These are phyloP conservation scores for Melinaea menophilus DNA, from an alignment of 2,888 invertebrate genomes.

Conservation along the genomic window DNA sequence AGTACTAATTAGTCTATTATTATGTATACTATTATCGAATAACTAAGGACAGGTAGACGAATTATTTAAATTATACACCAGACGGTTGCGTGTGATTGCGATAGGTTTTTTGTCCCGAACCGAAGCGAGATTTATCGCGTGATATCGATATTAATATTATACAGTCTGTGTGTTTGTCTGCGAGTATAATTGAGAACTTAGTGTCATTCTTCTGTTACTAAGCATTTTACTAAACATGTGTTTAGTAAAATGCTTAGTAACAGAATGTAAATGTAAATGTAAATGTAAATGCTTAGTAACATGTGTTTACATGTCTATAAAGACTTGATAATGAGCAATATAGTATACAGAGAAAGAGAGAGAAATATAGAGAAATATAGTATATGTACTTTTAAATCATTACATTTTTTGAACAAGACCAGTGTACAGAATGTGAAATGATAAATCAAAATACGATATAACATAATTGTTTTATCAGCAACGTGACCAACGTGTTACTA, in stretches of 20 bases:
- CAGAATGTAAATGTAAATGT: too few species aligned
- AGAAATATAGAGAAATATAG: too few species aligned
- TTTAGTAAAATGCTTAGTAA: too few species aligned
- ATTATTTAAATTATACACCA: conserved; percentile 64
- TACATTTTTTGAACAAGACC: too few species aligned
- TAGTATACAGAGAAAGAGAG: too few species aligned
- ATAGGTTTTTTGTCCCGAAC: conserved; percentile 64
- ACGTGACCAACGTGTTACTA: not conserved
- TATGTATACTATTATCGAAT: conserved; percentile 48
- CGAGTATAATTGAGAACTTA: not conserved
- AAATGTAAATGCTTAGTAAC: too few species aligned
- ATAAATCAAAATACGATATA: too few species aligned
- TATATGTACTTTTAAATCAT: too few species aligned
- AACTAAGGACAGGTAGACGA: conserved; percentile 58
- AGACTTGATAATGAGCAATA: too few species aligned
- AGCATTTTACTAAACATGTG: not conserved
- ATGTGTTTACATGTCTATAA: too few species aligned
- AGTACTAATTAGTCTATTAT: conserved; percentile 12
- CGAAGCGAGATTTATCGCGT: conserved; percentile 61
- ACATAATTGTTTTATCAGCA: not conserved
- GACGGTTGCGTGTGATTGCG: conserved; percentile 62
- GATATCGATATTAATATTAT: conserved; percentile 49
- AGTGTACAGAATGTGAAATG: too few species aligned
- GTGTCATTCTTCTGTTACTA: conserved; percentile 25
- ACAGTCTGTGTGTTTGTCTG: conserved; percentile 33